Conservation (phyloP, 2,888 invertebrate genomes). For the Aspidiotus destructor region DNA sequence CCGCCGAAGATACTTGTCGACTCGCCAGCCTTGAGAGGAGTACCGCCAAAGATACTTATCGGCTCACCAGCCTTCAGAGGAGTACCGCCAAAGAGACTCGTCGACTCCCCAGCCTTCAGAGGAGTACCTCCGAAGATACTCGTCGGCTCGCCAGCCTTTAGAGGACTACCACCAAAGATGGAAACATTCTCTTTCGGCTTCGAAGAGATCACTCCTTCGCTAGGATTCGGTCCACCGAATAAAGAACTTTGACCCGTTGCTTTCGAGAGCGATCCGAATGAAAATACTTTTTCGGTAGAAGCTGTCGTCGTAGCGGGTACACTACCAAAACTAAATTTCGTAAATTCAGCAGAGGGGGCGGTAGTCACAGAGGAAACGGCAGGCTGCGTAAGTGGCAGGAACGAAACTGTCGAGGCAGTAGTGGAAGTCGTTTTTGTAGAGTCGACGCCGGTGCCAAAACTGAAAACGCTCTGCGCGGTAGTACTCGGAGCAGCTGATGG, state of each 20-base stretch:
- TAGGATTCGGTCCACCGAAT: background rate
- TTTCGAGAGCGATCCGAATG: conserved; percentile 1
- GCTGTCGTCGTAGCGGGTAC: background rate
- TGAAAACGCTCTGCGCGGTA: conserved; percentile 1
- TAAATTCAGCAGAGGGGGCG: background rate
- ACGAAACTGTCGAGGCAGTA: background rate
- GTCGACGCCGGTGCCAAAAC: conserved; percentile 16
- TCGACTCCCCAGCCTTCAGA: no score
- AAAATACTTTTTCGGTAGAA: background rate
- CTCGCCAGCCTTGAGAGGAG: no score
- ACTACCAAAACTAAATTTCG: background rate
- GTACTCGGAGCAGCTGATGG: background rate
- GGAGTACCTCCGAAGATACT: no score
- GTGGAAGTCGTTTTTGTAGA: background rate
- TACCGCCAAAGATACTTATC: no score
- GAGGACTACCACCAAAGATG: conserved; percentile 1
- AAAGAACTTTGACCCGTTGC: no score
- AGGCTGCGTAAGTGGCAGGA: no score
- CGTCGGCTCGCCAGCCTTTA: no score
- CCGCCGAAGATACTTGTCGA: no score
- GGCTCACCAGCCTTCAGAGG: no score
- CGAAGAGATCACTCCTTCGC: no score
- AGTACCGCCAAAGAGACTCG: no score
- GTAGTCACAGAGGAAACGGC: background rate
- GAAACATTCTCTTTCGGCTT: background rate